Conservation (phyloP, 2,888 invertebrate genomes). For the Lithophane semibrunnea region DNA sequence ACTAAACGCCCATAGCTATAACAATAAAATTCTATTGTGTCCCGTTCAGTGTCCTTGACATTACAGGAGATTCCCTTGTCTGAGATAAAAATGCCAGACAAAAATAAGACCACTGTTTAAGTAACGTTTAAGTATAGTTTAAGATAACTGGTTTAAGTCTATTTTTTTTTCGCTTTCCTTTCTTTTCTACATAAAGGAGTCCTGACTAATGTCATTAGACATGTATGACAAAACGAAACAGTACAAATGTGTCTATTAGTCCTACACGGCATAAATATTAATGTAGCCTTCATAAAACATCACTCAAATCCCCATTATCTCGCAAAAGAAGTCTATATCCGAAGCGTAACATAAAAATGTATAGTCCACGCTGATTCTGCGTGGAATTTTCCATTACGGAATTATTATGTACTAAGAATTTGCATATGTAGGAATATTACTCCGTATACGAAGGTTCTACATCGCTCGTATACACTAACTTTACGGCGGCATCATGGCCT, state of each 20-base stretch:
- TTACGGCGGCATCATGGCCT: slow-evolving; percentile 14
- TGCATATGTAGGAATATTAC: slow-evolving; percentile 60
- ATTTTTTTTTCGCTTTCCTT: neutral
- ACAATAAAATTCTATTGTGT: no score
- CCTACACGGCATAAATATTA: neutral
- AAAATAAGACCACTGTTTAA: neutral
- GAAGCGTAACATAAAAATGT: slow-evolving; percentile 47
- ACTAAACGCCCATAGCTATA: no score
- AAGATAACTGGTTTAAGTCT: no score
- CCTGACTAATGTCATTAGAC: neutral
- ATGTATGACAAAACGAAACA: neutral
- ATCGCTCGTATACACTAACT: slow-evolving; percentile 9
- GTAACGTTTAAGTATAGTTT: no score
- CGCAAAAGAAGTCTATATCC: slow-evolving; percentile 17
- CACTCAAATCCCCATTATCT: slow-evolving; percentile 38
- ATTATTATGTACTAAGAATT: slow-evolving; percentile 61
- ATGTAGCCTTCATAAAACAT: neutral
- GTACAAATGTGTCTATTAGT: neutral
- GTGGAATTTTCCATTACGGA: slow-evolving; percentile 59
- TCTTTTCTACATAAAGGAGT: neutral
- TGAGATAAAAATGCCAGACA: neutral
- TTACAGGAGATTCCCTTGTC: neutral
- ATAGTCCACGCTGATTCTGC: slow-evolving; percentile 27
- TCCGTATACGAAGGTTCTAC: slow-evolving; percentile 17
- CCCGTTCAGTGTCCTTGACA: no score